Evolutionary conservation across 2,797 vertebrate species (phyloP).

Genomic region (Petrocephalus schoutedeni): DNA sequence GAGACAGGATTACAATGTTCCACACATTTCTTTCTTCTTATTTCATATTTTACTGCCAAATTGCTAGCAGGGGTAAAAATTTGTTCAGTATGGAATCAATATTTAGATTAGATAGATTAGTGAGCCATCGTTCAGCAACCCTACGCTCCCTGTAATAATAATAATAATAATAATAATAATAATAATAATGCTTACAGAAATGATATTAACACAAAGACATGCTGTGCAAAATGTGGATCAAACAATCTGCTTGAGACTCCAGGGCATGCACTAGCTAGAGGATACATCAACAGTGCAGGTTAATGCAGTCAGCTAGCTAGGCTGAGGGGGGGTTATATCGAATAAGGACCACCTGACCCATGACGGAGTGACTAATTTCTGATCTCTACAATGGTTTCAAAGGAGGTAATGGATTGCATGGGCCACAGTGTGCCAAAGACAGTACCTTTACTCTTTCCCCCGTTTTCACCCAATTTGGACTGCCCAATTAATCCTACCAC

Average conservation of each 20-base stretch:
- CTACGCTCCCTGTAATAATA: neutral
- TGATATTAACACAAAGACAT: neutral
- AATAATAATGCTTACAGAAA: neutral
- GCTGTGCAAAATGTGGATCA: neutral
- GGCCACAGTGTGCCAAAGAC: neutral
- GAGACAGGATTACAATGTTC: neutral
- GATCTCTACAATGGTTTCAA: neutral
- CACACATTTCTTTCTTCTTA: neutral
- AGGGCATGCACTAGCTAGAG: neutral
- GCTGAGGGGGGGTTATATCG: neutral
- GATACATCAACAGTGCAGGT: neutral
- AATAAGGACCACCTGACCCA: neutral
- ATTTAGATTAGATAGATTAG: neutral
- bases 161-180: neutral
- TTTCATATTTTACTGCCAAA: neutral
- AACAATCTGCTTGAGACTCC: neutral
- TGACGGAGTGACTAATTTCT: neutral
- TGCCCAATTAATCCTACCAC: neutral
- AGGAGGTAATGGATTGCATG: neutral
- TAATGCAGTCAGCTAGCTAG: neutral
- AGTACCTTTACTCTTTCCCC: neutral
- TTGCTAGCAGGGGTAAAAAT: neutral
- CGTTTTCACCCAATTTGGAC: neutral
- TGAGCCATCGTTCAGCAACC: neutral
- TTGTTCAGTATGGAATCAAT: conserved; percentile 1